Conservation (phyloP, 2,797 vertebrate species). For the Taenioides sp. region DNA sequence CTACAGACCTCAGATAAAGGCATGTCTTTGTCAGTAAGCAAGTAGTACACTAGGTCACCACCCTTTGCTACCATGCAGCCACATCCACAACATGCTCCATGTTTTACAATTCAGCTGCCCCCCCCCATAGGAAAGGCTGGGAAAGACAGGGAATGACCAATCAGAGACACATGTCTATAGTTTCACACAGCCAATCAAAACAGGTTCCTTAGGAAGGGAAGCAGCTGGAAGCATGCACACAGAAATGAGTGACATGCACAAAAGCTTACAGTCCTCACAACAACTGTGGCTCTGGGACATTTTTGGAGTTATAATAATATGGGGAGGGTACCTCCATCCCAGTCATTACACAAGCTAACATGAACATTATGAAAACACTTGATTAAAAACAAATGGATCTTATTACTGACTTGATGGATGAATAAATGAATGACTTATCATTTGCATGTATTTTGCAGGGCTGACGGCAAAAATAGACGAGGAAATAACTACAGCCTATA, state of each 20-base stretch:
- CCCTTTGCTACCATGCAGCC: conserved; percentile 22
- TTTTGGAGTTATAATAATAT: background rate
- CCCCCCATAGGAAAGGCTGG: conserved; percentile 54
- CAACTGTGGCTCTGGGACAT: background rate
- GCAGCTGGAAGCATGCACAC: conserved; percentile 58
- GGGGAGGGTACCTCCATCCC: background rate
- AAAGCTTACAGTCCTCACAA: conserved; percentile 7
- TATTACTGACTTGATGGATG: background rate
- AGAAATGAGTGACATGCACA: conserved; percentile 27
- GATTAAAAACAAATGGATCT: background rate
- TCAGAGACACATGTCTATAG: conserved; percentile 53
- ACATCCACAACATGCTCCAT: conserved; percentile 38
- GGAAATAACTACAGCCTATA: background rate
- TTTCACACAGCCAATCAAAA: conserved; percentile 54
- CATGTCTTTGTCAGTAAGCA: conserved; percentile 13
- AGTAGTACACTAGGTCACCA: background rate
- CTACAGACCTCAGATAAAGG: conserved; percentile 18
- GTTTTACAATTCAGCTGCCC: conserved; percentile 48
- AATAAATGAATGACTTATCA: background rate
- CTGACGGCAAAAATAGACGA: background rate
- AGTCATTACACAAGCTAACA: background rate
- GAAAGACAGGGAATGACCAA: conserved; percentile 44
- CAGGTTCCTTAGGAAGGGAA: conserved; percentile 54
- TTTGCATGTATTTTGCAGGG: background rate
- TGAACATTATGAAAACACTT: background rate